Evolutionary conservation across 2,797 vertebrate species (phyloP), one percentile per base, ranked within the genome.

Genomic region (Neoniphon sammara): DNA sequence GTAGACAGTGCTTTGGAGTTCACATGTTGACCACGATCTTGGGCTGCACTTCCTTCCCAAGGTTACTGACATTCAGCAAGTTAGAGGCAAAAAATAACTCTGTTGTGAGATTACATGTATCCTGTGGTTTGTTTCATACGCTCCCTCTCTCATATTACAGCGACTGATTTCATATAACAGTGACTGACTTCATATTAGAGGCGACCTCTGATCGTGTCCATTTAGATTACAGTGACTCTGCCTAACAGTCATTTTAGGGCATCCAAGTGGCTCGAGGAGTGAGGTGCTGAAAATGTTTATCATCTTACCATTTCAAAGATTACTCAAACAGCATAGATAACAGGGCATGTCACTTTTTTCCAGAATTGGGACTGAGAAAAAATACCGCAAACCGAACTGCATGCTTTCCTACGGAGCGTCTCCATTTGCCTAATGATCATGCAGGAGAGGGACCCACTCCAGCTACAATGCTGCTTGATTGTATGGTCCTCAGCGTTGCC

Each of bases 391-490:
- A 78, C 67, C 60, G 60, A 49, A 21, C 46, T 0, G 55, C 47
- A 34, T n/a, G 63, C 76, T 71, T 58, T 66, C 39, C 27, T 55
- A 39, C 2, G 50, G 74, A 60, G 78, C 78, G 6, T 84, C 81
- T 84, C 83, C 72, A 82, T 92, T 89, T 89, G 81, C 70, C 78
- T 89, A 91, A 91, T 91, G 85, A 91, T 77, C 73, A 49, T 63
- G 65, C 66, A 68, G 57, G 78, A 90, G 86, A 90, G 77, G 82
- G 50, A 71, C 61, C 82, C 90, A 84, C 88, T 93, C 81, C 80
- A 86, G 31, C 36, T 11, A 93, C 85, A 93, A 93, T 91, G 85
- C 83, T 10, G 73, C 69, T 88, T 94, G 92, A 94, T 93, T 94
- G 91, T 85, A 85, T 73, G 82, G 67, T 72, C 72, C 85, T 92